Evolutionary conservation across 1,140 invertebrate species (phyloP).

Genomic region (Pollicipes pollicipes): DNA sequence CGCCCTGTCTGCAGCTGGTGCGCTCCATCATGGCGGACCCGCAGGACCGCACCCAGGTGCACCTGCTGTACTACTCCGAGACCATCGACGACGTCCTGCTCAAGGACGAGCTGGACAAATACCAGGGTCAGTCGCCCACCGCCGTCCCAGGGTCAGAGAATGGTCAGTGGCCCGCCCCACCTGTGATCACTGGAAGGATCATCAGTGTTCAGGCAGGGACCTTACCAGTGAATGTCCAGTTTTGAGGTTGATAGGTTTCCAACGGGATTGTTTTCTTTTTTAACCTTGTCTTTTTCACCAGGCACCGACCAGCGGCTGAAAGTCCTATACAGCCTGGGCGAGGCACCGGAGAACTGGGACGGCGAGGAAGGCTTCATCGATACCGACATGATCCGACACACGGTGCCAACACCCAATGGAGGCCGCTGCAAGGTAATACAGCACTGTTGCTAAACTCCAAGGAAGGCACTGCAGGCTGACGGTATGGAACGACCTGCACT

Average conservation of each 20-base stretch:
- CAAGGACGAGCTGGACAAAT: slow-evolving; percentile 16
- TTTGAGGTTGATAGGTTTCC: too few relatives aligned
- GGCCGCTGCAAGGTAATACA: slow-evolving; percentile 16
- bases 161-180: too few relatives aligned
- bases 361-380: slow-evolving; percentile 17
- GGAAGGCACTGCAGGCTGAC: too few relatives aligned
- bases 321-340: slow-evolving; percentile 12
- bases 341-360: slow-evolving; percentile 11
- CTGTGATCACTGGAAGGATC: too few relatives aligned
- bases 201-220: too few relatives aligned
- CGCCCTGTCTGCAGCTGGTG: slow-evolving; percentile 19
- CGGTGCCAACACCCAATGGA: slow-evolving; percentile 12
- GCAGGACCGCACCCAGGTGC: slow-evolving; percentile 14
- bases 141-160: too few relatives aligned
- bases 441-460: too few relatives aligned
- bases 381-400: slow-evolving; percentile 9
- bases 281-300: background rate
- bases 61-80: slow-evolving; percentile 17
- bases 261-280: too few relatives aligned
- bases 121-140: slow-evolving; percentile 12
- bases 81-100: slow-evolving; percentile 17
- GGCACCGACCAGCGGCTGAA: slow-evolving; percentile 9
- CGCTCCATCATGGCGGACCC: slow-evolving; percentile 13
- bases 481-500: too few relatives aligned
- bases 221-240: too few relatives aligned